Base-by-base conservation (phyloP, 2,113 vertebrate genomes). In the Embiotoca jacksoni region DNA sequence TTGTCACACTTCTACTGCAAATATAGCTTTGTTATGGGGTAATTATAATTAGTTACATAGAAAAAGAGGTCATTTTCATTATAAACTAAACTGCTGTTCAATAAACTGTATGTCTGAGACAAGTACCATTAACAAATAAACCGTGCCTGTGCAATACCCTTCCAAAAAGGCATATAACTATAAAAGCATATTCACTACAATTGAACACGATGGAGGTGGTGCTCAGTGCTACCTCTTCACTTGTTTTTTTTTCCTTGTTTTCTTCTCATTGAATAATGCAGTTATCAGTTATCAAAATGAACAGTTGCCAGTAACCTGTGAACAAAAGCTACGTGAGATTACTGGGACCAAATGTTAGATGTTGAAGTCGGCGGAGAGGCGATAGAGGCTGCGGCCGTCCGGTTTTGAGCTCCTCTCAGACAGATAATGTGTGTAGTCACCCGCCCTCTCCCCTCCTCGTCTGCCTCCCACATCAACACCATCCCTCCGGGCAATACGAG, bases 401-500 rank as follows among this genome's bases (percentile, higher is more conserved):
- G 23, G 80, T 77, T 46, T 69, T 88, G 83, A 84, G 85, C 83
- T 78, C 52, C 75, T 85, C 79, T 81, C 84, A 84, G 84, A 89
- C 81, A 89, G 88, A 91, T 91, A 90, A 90, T 92, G 82, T 87
- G 87, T 88, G 86, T 78, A 83, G 75, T 80, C 88, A 54, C 16
- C 73, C 63, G 15, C 59, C 84, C 50, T 35, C 55, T 9, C 32
- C n/a, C 15, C 15, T 13, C 4, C 14, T 9, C 52, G 47, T 23
- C 65, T 7, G 13, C 84, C 81, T 67, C 73, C 85, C 82, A 63
- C 91, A 89, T 88, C 91, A 86, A 75, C 89, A 83, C 73, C 80
- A 84, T 88, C 83, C 89, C 92, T 91, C 78, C 37, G 80, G 92
- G 90, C 89, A 81, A 89, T 89, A 88, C 77, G 91, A 92, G 88